Evolutionary conservation across 2,797 vertebrate species (phyloP), one percentile per base, ranked within the genome.

Genomic region (Oryzias sinensis): DNA sequence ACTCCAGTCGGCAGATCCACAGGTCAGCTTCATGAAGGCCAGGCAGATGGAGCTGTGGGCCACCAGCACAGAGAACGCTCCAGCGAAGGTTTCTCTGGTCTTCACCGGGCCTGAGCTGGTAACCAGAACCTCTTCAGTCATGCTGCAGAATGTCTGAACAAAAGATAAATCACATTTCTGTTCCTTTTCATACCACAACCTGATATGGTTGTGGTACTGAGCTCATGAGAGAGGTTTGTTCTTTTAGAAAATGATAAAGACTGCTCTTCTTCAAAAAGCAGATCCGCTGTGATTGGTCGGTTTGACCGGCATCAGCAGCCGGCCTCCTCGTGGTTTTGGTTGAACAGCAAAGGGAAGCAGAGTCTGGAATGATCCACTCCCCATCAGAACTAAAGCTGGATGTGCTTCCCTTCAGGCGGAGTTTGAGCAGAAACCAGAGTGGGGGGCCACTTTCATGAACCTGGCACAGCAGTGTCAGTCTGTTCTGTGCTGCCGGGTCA

Each of bases 401-500:
- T 14, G 40, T 47, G 45, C 14, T 11, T 40, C 9, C 25, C 74
- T 5, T 0, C 71, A 93, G 92, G 74, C 68, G 33, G 90, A 93
- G 71, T 80, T 93, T 60, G 76, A 84, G 11, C 74, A 82, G 62
- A 80, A 49, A 16, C 83, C 89, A 46, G 91, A 91, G 41, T 87
- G 84, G 85, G 89, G 81, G 0, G 57, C 83, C 41, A 58, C 52
- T 2, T 97, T 99, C 0, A 91, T 97, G 80, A 90, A 89, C 2
- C 65, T 98, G 78, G 94, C 95, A 4, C 77, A 78, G 5, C 72
- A 75, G 45, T 99, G 96, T 77, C 93, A 95, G 69, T 93, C 95
- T 0, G 95, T 99, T 70, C 89, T 98, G 60, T 99, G 97, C 81
- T 98, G 96, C 81, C 91, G 96, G 0, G 94, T 97, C 24, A 97